phyloP scores from a whole-genome alignment of 2,113 vertebrate species.

The Eolophus roseicapilla region DNA sequence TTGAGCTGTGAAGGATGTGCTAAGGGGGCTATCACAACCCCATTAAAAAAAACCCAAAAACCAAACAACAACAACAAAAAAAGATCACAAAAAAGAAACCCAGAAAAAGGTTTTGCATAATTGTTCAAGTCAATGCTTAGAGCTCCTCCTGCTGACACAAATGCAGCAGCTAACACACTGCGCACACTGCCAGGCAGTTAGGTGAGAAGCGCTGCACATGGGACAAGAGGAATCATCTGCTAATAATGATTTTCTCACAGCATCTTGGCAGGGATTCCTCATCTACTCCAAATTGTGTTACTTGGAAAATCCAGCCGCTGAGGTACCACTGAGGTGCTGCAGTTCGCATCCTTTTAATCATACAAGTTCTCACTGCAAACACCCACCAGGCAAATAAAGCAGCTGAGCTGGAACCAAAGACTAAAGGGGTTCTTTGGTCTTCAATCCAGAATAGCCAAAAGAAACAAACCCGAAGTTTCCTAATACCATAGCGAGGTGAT shows the following conservation, averaged over 20 bases:
- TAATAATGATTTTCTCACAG: neutral
- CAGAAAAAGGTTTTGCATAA: neutral
- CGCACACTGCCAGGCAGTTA: neutral
- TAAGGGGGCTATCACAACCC: neutral
- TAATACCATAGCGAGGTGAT: neutral
- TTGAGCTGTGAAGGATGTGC: neutral
- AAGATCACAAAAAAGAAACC: neutral
- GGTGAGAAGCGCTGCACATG: neutral
- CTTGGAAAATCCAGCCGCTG: neutral
- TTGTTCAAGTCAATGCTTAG: neutral
- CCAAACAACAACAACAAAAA: neutral
- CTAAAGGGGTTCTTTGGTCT: neutral
- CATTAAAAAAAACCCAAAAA: neutral
- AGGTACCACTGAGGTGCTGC: neutral
- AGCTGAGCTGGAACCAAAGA: neutral
- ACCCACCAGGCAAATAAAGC: neutral
- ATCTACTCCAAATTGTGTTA: neutral
- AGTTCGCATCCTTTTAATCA: neutral
- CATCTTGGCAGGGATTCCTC: neutral
- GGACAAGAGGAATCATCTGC: neutral
- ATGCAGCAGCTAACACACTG: neutral
- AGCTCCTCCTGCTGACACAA: neutral
- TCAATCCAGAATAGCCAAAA: neutral
- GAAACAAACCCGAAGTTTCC: neutral
- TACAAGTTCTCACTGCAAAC: neutral